Evolutionary conservation across 1,140 invertebrate genomes (phyloP).

Genomic region (Theocolax elegans): DNA sequence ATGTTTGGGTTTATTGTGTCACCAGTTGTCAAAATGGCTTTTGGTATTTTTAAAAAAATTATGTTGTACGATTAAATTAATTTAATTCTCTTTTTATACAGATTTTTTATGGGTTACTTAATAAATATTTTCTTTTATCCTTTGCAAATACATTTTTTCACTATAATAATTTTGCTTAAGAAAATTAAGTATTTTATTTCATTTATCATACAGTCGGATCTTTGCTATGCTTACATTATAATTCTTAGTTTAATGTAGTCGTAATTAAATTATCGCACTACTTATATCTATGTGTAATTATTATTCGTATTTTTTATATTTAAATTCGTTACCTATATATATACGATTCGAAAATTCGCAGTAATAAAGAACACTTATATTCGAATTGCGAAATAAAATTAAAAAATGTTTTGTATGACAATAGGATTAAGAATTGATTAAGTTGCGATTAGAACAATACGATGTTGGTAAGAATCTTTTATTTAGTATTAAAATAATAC

Average conservation of each 20-base stretch:
- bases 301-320: too few species aligned
- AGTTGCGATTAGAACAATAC: too few species aligned
- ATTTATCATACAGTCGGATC: conserved; percentile 22
- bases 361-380: too few species aligned
- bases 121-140: too few species aligned
- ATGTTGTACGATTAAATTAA: conserved; percentile 48
- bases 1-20: conserved; percentile 57
- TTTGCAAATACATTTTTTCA: too few species aligned
- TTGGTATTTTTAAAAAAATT: conserved; percentile 54
- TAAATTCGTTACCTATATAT: too few species aligned
- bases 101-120: not conserved
- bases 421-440: too few species aligned
- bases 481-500: not conserved
- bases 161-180: not conserved
- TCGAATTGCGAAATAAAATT: too few species aligned
- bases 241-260: not conserved
- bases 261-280: not conserved
- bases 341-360: too few species aligned
- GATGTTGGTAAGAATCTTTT: not conserved
- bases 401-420: too few species aligned
- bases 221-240: conserved; percentile 14
- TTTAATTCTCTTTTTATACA: not conserved
- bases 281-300: not conserved
- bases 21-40: conserved; percentile 55
- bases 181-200: conserved; percentile 29